Evolutionary conservation across 2,797 vertebrate species (phyloP).

Genomic region (Coregonus suidteri): DNA sequence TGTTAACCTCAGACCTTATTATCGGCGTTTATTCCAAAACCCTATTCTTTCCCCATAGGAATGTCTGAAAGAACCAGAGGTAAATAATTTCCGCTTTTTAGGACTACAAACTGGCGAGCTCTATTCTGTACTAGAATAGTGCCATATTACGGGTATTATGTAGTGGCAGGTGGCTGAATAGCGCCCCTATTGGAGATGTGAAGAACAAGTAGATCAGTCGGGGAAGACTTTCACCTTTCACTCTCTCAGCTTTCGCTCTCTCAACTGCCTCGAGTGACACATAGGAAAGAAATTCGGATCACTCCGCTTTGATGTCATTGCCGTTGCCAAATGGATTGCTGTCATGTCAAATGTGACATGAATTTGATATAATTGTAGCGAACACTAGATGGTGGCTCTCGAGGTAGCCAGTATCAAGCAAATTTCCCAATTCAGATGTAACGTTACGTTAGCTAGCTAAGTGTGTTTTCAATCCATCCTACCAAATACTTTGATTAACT

Average conservation of each 20-base stretch:
- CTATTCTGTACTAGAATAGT: neutral
- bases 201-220: neutral
- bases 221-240: neutral
- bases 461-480: too few relatives aligned
- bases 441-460: too few relatives aligned
- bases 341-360: neutral
- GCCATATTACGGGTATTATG: neutral
- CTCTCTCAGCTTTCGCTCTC: neutral
- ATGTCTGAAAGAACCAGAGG: too few relatives aligned
- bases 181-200: neutral
- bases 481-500: too few relatives aligned
- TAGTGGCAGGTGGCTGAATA: slow-evolving; percentile 1
- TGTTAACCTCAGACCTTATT: too few relatives aligned
- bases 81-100: too few relatives aligned
- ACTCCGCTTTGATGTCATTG: neutral
- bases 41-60: too few relatives aligned
- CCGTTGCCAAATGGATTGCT: neutral
- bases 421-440: neutral
- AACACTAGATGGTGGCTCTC: neutral
- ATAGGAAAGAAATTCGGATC: neutral
- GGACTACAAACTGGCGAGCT: too few relatives aligned
- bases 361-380: neutral
- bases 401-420: neutral
- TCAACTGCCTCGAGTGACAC: neutral
- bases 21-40: too few relatives aligned